Base-by-base conservation (phyloP, 2,888 invertebrate genomes). In the Eupithecia insigniata region DNA sequence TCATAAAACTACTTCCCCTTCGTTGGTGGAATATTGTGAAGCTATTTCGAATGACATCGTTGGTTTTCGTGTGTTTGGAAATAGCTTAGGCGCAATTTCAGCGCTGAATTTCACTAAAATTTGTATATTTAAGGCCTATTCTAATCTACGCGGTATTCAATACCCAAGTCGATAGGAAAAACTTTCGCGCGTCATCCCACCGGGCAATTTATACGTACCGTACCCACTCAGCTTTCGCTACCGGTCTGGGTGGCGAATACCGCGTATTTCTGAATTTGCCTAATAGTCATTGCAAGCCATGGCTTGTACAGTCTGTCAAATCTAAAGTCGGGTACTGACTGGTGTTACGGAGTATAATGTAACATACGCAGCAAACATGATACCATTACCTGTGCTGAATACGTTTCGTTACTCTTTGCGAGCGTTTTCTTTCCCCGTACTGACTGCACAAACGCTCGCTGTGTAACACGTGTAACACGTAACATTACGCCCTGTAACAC, bases 1-100 rank as follows among this genome's bases (percentile, higher is more conserved):
- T 90, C 92, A 89, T 93, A 93, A 92, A 93, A 92, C 92, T 90
- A 90, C 88, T 89, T 90, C 92, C 93, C 93, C 92, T 84, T 83
- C 71, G 74, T 64, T 67, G 68, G 74, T 71, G 64, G 74, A 71
- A 85, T 85, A 82, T 81, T 80, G 85, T 83, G 84, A 85, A 84
- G 85, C 84, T 82, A 81, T 83, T 83, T 80, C 76, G 78, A 77
- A 82, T 83, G 83, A 85, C 85, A 85, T 82, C 84, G 83, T 84
- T 85, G 82, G 82, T 86, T 88, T 83, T 84, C 86, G 82, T 79
- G 69, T 67, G 71, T 73, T 75, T 77, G 71, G 67, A 70, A 74
- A 61, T 61, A 62, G n/a, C 36, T 64, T 22, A 22, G 36, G 60
- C 26, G 14, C 26, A n/a, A n/a, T n/a, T n/a, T n/a, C n/a, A n/a